Conservation (phyloP, 2,113 vertebrate species). For the Callocephalon fimbriatum region DNA sequence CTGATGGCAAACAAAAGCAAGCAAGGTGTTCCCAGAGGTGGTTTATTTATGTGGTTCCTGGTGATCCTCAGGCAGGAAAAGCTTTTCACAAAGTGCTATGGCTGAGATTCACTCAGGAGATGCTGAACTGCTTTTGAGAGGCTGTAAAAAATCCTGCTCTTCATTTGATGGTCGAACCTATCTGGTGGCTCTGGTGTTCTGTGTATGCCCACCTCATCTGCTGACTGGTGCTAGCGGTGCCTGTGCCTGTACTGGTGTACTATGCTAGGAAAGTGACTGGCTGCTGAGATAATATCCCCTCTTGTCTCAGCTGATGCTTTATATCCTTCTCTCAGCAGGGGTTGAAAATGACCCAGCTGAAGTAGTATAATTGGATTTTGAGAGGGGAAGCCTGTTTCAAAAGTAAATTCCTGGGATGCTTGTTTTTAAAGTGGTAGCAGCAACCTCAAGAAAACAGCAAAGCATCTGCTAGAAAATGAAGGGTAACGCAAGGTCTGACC, state of each 20-base stretch:
- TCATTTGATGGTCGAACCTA: background rate
- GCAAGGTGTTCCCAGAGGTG: background rate
- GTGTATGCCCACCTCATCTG: background rate
- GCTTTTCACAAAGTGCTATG: background rate
- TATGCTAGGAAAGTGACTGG: background rate
- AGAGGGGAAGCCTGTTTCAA: conserved; percentile 56
- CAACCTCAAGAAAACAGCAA: background rate
- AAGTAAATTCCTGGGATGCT: conserved; percentile 70
- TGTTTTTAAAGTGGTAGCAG: conserved; percentile 64
- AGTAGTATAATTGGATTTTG: conserved; percentile 57
- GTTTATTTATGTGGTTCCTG: background rate
- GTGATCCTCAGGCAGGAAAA: background rate
- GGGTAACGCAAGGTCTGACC: background rate
- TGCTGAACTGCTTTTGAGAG: background rate
- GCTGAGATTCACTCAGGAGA: background rate
- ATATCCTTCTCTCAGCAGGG: background rate
- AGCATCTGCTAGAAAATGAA: background rate
- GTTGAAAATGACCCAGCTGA: background rate
- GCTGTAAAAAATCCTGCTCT: background rate
- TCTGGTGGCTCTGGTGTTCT: background rate
- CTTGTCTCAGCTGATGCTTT: background rate
- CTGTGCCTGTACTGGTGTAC: fast-evolving
- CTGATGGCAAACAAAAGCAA: background rate
- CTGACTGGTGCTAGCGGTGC: background rate
- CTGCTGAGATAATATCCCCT: background rate